Evolutionary conservation across 1,140 invertebrate genomes (phyloP).

Genomic region (Solen grandis): DNA sequence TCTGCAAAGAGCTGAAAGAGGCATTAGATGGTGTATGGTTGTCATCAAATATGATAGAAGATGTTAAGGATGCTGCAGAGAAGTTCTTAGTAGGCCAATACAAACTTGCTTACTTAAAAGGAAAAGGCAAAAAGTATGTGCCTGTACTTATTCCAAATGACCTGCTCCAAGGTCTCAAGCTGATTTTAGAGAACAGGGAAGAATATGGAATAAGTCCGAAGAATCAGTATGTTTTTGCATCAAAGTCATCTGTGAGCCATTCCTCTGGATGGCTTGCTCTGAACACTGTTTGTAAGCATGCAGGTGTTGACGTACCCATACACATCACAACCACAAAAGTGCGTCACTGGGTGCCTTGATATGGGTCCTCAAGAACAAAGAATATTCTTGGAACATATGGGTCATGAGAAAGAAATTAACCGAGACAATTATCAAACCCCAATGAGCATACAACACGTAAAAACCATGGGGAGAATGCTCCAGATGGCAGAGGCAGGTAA

Average conservation of each 20-base stretch:
- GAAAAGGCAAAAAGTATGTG: no score
- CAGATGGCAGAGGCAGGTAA: no score
- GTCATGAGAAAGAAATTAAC: constrained; percentile 51
- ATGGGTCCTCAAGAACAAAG: constrained; percentile 30
- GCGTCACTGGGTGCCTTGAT: constrained; percentile 44
- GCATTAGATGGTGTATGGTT: constrained; percentile 40
- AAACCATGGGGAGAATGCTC: constrained; percentile 42
- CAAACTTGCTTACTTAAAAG: constrained; percentile 41
- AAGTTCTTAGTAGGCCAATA: constrained; percentile 53
- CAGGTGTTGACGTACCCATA: constrained; percentile 31
- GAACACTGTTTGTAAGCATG: constrained; percentile 31
- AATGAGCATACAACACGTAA: not conserved
- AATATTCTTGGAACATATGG: constrained; percentile 56
- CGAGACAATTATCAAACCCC: constrained; percentile 49
- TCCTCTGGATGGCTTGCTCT: constrained; percentile 55
- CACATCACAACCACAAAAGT: constrained; percentile 46
- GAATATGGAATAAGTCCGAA: constrained; percentile 19
- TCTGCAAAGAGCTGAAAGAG: constrained; percentile 40
- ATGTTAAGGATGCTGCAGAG: constrained; percentile 54
- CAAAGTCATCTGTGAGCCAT: constrained; percentile 24
- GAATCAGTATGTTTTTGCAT: constrained; percentile 55
- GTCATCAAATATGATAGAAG: constrained; percentile 34
- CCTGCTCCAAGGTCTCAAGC: constrained; percentile 26
- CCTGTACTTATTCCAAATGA: no score
- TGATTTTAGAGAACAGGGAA: constrained; percentile 41